These are phyloP conservation scores for Petrophora chlorosata DNA, from an alignment of 2,888 invertebrate species.

Conservation along the genomic window DNA sequence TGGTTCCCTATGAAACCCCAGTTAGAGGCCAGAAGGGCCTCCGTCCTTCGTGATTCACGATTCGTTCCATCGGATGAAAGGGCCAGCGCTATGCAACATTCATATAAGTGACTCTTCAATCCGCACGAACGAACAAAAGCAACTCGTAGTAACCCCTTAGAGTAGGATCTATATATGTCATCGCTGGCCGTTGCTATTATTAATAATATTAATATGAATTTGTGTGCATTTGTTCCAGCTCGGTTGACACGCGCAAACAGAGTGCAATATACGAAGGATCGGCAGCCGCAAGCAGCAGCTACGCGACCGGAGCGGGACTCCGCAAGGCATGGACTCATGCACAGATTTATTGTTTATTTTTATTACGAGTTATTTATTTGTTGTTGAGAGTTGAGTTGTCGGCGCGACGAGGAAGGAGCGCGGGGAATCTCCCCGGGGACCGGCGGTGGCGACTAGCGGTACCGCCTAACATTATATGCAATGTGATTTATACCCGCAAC, in stretches of 20 bases:
- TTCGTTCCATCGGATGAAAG: too few relatives aligned
- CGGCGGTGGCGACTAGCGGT: constrained; percentile 72
- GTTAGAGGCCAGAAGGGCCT: too few relatives aligned
- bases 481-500: constrained; percentile 79
- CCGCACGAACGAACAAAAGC: too few relatives aligned
- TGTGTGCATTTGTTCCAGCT: constrained; percentile 53
- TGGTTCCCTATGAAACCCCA: too few relatives aligned
- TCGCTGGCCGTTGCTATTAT: not conserved
- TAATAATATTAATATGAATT: not conserved
- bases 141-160: too few relatives aligned
- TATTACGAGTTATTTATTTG: constrained; percentile 67
- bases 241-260: constrained; percentile 57
- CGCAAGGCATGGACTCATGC: constrained; percentile 70
- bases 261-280: constrained; percentile 62
- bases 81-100: too few relatives aligned
- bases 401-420: constrained; percentile 44
- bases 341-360: constrained; percentile 62
- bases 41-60: too few relatives aligned
- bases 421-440: constrained; percentile 56
- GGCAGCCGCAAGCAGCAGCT: constrained; percentile 75
- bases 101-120: too few relatives aligned
- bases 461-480: constrained; percentile 77
- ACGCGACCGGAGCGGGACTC: constrained; percentile 44
- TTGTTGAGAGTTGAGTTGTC: constrained; percentile 62
- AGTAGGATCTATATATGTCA: too few relatives aligned